These are phyloP conservation scores for Lamproptera curius DNA, from an alignment of 2,888 invertebrate genomes.

Conservation along the genomic window DNA sequence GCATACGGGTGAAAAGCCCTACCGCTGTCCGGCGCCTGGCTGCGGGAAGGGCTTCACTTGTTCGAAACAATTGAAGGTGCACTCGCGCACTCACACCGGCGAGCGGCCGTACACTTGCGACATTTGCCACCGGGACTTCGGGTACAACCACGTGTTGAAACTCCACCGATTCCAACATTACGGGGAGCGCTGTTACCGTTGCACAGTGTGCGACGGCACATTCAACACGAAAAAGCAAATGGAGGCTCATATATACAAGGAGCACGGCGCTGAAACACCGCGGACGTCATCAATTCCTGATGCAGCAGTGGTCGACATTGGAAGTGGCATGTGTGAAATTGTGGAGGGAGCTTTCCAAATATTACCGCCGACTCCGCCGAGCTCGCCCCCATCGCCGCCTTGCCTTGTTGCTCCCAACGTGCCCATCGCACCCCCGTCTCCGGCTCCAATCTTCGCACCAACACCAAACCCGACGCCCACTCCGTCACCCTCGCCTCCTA, in stretches of 20 bases:
- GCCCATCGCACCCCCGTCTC: constrained; percentile 34
- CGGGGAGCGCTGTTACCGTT: constrained; percentile 94
- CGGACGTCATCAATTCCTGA: constrained; percentile 52
- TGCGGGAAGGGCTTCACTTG: constrained; percentile 95
- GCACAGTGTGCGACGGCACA: constrained; percentile 93
- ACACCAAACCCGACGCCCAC: constrained; percentile 69
- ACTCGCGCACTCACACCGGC: constrained; percentile 93
- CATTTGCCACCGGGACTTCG: constrained; percentile 93
- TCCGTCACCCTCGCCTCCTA: constrained; percentile 62
- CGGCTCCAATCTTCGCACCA: constrained; percentile 58
- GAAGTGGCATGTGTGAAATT: constrained; percentile 64
- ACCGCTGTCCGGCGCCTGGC: constrained; percentile 86
- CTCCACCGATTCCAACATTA: constrained; percentile 94
- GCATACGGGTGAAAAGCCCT: constrained; percentile 91
- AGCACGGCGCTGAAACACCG: constrained; percentile 74
- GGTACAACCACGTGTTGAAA: constrained; percentile 94
- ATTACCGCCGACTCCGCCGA: constrained; percentile 78
- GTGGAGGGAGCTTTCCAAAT: constrained; percentile 69
- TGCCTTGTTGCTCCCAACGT: constrained; percentile 51
- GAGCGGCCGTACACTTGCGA: constrained; percentile 95
- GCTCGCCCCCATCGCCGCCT: constrained; percentile 73
- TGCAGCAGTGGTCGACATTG: constrained; percentile 43
- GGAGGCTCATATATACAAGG: constrained; percentile 88
- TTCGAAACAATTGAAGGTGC: constrained; percentile 94
- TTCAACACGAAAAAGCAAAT: constrained; percentile 94